Evolutionary conservation across 2,888 invertebrate genomes (phyloP).

Genomic region (Eustalomyia histrio): DNA sequence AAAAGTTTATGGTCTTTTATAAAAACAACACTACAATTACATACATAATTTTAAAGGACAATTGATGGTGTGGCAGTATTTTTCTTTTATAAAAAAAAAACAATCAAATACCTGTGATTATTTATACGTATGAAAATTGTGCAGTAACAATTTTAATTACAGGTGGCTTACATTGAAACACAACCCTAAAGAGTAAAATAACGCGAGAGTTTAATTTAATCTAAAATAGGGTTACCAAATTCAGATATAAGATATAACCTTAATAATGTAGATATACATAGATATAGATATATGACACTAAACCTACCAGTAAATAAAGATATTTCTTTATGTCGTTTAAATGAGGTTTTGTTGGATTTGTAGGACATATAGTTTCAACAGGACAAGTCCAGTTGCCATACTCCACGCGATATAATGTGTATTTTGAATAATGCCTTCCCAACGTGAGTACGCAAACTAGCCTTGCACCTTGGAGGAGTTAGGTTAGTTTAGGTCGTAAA

Average conservation of each 20-base stretch:
- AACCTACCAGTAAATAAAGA: no score
- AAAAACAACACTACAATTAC: not conserved
- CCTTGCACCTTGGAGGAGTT: no score
- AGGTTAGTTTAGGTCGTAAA: no score
- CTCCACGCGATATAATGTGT: no score
- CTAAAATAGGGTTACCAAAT: not conserved
- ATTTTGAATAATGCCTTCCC: no score
- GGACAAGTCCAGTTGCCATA: no score
- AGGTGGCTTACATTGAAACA: not conserved
- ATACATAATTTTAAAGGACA: constrained; percentile 20
- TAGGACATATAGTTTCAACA: no score
- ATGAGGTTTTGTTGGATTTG: no score
- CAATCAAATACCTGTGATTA: constrained; percentile 23
- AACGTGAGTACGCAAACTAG: no score
- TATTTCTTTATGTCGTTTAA: no score
- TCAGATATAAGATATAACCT: not conserved
- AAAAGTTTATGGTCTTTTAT: not conserved
- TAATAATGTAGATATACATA: no score
- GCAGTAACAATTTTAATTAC: constrained; percentile 16
- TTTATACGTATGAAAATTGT: constrained; percentile 6
- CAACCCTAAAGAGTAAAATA: not conserved
- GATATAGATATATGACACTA: no score
- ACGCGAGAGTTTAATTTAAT: not conserved
- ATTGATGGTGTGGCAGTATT: constrained; percentile 1
- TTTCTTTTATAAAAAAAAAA: constrained; percentile 10